Evolutionary conservation across 2,797 vertebrate genomes (phyloP), one percentile per base, ranked within the genome.

Genomic region (Octomys mimax): DNA sequence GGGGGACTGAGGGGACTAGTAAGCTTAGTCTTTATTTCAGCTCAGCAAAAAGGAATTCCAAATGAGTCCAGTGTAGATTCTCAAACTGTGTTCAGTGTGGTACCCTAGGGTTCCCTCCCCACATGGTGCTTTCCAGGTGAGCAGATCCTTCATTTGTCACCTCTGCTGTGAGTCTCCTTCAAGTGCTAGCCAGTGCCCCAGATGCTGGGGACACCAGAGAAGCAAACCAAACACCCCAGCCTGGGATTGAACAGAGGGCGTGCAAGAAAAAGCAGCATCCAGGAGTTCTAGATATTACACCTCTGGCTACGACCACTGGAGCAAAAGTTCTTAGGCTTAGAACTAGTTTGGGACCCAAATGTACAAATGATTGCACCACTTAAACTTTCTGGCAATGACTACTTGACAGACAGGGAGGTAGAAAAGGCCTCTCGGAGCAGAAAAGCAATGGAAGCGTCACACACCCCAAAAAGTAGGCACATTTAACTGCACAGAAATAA

Each of bases 281-380:
- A 4, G 18, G 68, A 57, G 52, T 73, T 91, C 79, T 39, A 49
- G 14, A 11, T 62, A 31, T 1, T 24, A 52, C 54, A 22, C 49
- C 57, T 88, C 46, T 19, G 33, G 86, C 87, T 39, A 59, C 49
- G 12, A 66, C 28, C 4, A 39, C 54, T 24, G 39, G 66, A 92
- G 70, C 52, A 31, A 57, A 93, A 52, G 39, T 91, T 92, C 71
- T 54, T 12, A 5, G 42, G 54, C 49, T 85, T 82, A 79, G 90
- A 87, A 86, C 49, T 77, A 79, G 52, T 42, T 59, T 81, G 71
- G 83, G 68, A 54, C 62, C 57, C 61, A 70, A 39, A 36, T 54
- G 73, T 81, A 88, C 90, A 92, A 80, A 59, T 87, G 68, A 95
- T 85, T n/a, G 39, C 82, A 77, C 92, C 87, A 54, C 77, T 93